phyloP scores from a whole-genome alignment of 2,113 vertebrate species.

The Ailurus styani region DNA sequence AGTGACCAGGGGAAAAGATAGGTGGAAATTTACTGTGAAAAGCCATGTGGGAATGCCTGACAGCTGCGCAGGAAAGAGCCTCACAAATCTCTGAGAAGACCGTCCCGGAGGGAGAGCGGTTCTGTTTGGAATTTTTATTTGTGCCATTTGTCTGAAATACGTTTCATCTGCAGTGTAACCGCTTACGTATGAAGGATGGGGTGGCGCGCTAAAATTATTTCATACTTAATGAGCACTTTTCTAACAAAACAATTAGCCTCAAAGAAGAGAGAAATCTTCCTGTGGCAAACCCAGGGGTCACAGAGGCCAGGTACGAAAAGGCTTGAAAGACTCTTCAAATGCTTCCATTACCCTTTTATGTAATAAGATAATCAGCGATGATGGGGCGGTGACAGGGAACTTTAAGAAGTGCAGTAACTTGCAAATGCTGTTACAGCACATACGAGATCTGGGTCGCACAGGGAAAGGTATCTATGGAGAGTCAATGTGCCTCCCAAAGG shows the following conservation, averaged over 20 bases:
- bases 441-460: not conserved
- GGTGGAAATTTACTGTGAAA: constrained; percentile 9
- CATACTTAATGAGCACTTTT: constrained; percentile 15
- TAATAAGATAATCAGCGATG: not conserved
- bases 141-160: constrained; percentile 37
- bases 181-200: not conserved
- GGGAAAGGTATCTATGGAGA: not conserved
- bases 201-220: not conserved
- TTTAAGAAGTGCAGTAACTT: not conserved
- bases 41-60: constrained; percentile 31
- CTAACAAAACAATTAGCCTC: constrained; percentile 43
- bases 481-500: not conserved
- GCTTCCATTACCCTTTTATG: not conserved
- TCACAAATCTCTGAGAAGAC: constrained; percentile 20
- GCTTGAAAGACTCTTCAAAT: not conserved
- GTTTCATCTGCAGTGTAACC: not conserved
- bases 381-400: not conserved
- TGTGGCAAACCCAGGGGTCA: not conserved
- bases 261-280: constrained; percentile 7
- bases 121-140: constrained; percentile 41
- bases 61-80: constrained; percentile 50
- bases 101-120: constrained; percentile 39
- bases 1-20: constrained; percentile 1
- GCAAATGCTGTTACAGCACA: not conserved
- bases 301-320: not conserved